Percentiles rank a stretch among this genome's conserved stretches.
phyloP scores from a whole-genome alignment of 2,797 vertebrate genomes.

The Cetoscarus ocellatus region DNA sequence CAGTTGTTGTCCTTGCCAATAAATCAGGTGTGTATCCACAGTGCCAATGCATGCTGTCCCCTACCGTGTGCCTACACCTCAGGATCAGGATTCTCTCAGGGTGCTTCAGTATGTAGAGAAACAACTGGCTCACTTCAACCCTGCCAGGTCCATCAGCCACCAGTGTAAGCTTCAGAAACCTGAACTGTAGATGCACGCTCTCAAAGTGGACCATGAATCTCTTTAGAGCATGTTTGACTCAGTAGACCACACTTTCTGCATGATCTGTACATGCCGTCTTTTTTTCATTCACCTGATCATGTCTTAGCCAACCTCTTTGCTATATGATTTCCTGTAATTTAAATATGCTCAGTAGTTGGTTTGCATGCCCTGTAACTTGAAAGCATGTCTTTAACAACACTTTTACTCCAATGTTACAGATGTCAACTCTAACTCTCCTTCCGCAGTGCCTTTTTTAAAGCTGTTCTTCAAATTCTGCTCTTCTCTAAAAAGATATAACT shows the following conservation, averaged over 20 bases:
- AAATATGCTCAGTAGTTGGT: conserved; percentile 10
- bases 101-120: conserved; percentile 97
- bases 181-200: conserved; percentile 24
- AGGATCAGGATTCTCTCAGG: conserved; percentile 96
- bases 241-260: conserved; percentile 31
- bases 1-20: conserved; percentile 40
- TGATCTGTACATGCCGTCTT: not conserved
- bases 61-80: conserved; percentile 91
- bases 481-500: not conserved
- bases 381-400: conserved; percentile 13
- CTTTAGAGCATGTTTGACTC: conserved; percentile 38
- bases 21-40: conserved; percentile 75
- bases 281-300: conserved; percentile 14
- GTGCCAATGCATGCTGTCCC: conserved; percentile 86
- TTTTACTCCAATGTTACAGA: not conserved
- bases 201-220: conserved; percentile 14
- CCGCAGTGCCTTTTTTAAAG: not conserved
- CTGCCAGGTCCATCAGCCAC: conserved; percentile 89
- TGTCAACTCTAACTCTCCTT: conserved; percentile 2
- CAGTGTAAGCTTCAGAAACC: conserved; percentile 88
- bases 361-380: conserved; percentile 39
- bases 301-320: conserved; percentile 44
- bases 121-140: conserved; percentile 96
- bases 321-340: conserved; percentile 23
- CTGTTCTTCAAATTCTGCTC: not conserved